Evolutionary conservation across 2,113 vertebrate genomes (phyloP).

Genomic region (Empidonax traillii): DNA sequence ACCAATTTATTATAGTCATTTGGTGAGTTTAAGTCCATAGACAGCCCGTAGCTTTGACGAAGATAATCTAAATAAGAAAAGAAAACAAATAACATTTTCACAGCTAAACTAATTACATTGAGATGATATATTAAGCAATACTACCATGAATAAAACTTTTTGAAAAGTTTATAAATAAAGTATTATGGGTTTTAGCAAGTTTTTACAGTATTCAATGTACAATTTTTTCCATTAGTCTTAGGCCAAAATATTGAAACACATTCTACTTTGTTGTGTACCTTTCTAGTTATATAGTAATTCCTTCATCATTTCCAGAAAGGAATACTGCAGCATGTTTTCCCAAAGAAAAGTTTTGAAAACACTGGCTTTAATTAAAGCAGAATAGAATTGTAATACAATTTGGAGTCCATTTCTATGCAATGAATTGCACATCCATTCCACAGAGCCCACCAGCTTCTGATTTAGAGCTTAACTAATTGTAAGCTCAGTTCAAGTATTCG

Average conservation of each 20-base stretch:
- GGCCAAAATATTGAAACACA: neutral
- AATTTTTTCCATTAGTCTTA: neutral
- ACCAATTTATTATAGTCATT: conserved; percentile 99
- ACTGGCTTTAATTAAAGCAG: neutral
- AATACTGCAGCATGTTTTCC: neutral
- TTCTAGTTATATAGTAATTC: neutral
- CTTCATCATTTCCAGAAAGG: neutral
- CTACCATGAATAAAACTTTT: neutral
- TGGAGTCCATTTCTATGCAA: neutral
- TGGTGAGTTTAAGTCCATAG: conserved; percentile 92
- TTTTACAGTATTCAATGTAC: neutral
- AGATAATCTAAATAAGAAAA: conserved; percentile 87
- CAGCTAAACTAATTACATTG: neutral
- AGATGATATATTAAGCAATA: neutral
- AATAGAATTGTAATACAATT: neutral
- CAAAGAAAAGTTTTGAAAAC: neutral
- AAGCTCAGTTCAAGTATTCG: neutral
- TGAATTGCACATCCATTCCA: neutral
- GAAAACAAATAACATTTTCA: neutral
- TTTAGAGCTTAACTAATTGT: neutral
- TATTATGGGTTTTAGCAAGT: neutral
- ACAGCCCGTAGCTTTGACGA: conserved; percentile 98
- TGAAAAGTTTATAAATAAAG: neutral
- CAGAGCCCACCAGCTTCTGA: neutral
- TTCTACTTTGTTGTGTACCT: neutral